Conservation (phyloP, 2,113 vertebrate genomes). For the Platanista minor region DNA sequence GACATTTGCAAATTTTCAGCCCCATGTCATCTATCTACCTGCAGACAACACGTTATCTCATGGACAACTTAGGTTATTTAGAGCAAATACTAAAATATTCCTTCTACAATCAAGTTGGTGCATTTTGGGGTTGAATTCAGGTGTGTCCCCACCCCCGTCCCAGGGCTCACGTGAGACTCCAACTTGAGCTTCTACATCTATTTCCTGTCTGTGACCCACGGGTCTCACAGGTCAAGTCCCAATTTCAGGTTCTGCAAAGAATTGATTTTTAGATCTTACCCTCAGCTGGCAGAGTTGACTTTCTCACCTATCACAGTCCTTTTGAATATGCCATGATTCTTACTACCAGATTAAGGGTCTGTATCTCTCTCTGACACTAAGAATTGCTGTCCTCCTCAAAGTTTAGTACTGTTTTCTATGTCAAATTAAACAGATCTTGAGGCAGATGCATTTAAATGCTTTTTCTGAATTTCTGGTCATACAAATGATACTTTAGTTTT, state of each 20-base stretch:
- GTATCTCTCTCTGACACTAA: background rate
- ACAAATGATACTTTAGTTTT: background rate
- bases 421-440: background rate
- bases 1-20: background rate
- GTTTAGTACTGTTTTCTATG: background rate
- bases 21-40: too few species aligned
- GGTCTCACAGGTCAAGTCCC: background rate
- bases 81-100: background rate
- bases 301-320: background rate
- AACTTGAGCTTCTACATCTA: background rate
- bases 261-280: background rate
- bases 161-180: background rate
- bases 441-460: background rate
- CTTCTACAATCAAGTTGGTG: background rate
- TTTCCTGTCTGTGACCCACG: accelerated
- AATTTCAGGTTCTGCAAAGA: background rate
- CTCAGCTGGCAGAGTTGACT: background rate
- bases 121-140: background rate
- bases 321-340: background rate
- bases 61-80: background rate
- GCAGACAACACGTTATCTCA: background rate
- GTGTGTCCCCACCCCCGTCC: accelerated
- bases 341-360: background rate
- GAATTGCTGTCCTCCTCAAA: background rate
- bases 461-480: background rate